Evolutionary conservation across 2,888 invertebrate species (phyloP), one percentile per base, ranked within the genome.

Genomic region (Liodrosophila aerea): DNA sequence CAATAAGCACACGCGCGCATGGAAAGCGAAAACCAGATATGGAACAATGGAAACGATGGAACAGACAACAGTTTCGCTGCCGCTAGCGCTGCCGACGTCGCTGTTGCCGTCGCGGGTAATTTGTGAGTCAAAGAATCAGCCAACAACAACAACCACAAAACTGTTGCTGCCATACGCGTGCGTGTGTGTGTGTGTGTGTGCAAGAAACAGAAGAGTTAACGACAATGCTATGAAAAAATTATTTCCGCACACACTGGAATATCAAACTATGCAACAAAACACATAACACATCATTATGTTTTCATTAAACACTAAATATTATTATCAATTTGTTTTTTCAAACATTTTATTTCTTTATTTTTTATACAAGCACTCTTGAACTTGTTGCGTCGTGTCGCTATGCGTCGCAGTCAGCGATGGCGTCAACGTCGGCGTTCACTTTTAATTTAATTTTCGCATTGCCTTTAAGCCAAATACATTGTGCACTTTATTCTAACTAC

Each of bases 111-210:
- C 60, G 71, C 70, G 73, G 82, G 59, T 69, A 77, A 78, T 86
- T 81, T 86, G 82, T 85, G 85, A 85, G 78, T 81, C 86, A 81
- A 84, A 81, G 86, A 80, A 80, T 83, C 76, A 71, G 52, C 51
- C 60, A 68, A 59, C 47, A 70, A 39, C 57, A 75, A 72, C 54
- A 65, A 60, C 44, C 54, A 50, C 52, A 68, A 64, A 56, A 56
- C 39, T 51, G 44, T 31, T 46, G 49, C 41, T 45, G 34, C n/a
- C n/a, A n/a, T 52, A 9, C 44, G 29, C 18, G 36, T 37, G 39
- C 15, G 27, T 49, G 40, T 34, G 18, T 39, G 11, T 41, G 8
- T 43, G 34, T 41, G 33, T 39, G 56, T 7, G 29, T 31, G 15
- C 16, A 33, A 44, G 34, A 57, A 46, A 64, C 60, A 65, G 66